phyloP scores from a whole-genome alignment of 2,113 vertebrate genomes.

The Sitta europaea region DNA sequence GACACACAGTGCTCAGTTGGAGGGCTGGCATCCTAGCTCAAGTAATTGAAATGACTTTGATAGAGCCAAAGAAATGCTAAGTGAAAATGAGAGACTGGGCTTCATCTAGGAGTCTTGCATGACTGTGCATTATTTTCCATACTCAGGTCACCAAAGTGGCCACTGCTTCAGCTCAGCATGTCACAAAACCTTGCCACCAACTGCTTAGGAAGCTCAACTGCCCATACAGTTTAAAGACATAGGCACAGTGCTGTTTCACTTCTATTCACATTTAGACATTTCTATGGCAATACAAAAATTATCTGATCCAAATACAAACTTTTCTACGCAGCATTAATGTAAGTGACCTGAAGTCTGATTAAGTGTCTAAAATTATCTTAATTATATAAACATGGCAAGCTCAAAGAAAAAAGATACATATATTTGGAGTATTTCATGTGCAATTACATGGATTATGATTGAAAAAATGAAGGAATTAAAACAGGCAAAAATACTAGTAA shows the following conservation, averaged over 20 bases:
- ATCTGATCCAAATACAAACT: not conserved
- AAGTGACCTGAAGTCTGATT: not conserved
- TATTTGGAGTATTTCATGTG: not conserved
- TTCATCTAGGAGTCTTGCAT: not conserved
- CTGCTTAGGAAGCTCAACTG: not conserved
- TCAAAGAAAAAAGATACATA: not conserved
- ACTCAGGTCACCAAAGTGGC: not conserved
- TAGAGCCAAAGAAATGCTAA: rapidly evolving
- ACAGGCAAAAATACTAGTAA: not conserved
- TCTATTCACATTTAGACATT: not conserved
- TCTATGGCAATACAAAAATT: not conserved
- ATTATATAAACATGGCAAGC: not conserved
- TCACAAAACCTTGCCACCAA: not conserved
- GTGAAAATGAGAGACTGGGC: not conserved
- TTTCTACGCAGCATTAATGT: not conserved
- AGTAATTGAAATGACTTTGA: not conserved
- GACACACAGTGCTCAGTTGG: rapidly evolving
- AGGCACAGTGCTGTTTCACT: not conserved
- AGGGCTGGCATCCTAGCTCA: not conserved
- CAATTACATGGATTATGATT: not conserved
- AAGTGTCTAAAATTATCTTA: not conserved
- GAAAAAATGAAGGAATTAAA: not conserved
- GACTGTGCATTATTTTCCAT: not conserved
- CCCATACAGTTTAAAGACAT: not conserved
- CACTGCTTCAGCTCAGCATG: not conserved